Conservation (phyloP, 1,140 invertebrate genomes). For the Micrasema longulum region DNA sequence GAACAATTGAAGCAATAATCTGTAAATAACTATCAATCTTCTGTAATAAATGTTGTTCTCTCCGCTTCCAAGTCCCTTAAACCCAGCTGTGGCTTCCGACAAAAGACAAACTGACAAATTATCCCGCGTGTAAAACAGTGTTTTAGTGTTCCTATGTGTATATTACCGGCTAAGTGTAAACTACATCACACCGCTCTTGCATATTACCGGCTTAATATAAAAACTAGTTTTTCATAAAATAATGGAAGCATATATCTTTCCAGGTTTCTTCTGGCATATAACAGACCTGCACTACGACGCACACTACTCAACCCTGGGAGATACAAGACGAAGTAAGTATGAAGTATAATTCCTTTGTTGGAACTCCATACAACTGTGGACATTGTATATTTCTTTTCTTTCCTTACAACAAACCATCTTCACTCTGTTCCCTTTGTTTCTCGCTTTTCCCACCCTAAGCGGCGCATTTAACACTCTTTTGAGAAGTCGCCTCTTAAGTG, state of each 20-base stretch:
- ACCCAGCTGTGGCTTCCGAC: too few species aligned
- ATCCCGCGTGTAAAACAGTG: not conserved
- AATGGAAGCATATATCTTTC: conserved; percentile 61
- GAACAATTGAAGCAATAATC: too few species aligned
- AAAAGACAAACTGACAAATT: too few species aligned
- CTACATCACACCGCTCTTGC: not conserved
- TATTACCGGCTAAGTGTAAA: not conserved
- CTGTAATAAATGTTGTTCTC: too few species aligned
- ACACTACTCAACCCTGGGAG: conserved; percentile 79
- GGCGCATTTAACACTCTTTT: conserved; percentile 10
- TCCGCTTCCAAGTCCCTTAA: too few species aligned
- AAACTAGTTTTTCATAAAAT: conserved; percentile 1
- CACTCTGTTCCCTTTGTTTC: not conserved
- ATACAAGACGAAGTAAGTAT: conserved; percentile 78
- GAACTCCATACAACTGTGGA: too few species aligned
- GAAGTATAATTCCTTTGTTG: too few species aligned
- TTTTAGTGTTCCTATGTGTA: not conserved
- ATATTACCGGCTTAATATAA: not conserved
- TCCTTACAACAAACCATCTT: too few species aligned
- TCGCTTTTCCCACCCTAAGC: conserved; percentile 24
- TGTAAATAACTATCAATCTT: too few species aligned
- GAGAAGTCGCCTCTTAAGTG: conserved; percentile 3
- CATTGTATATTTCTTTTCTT: too few species aligned
- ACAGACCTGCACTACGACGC: conserved; percentile 91
- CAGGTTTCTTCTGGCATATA: conserved; percentile 94